Percentiles rank a stretch among this genome's conserved stretches.
Conservation (phyloP, 2,888 invertebrate species). For the Quadroppia sp. region DNA sequence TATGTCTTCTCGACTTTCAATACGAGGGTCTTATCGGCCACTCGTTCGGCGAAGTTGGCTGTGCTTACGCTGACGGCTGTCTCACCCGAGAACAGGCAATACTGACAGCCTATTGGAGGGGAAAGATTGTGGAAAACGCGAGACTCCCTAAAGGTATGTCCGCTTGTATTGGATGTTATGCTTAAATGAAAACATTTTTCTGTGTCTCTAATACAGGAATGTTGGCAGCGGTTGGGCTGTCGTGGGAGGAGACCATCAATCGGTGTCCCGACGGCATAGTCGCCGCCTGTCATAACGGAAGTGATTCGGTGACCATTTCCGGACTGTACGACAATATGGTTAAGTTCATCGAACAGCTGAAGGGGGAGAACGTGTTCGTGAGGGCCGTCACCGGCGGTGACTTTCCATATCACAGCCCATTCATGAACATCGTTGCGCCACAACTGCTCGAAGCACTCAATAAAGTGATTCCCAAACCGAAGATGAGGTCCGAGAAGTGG, state of each 20-base stretch:
- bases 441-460: slow-evolving; percentile 70
- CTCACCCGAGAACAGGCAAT: slow-evolving; percentile 57
- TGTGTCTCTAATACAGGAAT: slow-evolving; percentile 43
- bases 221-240: slow-evolving; percentile 53
- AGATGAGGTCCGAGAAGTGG: slow-evolving; percentile 76
- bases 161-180: too few relatives aligned
- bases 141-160: too few relatives aligned
- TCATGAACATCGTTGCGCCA: slow-evolving; percentile 78
- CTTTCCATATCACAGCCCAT: slow-evolving; percentile 78
- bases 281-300: slow-evolving; percentile 57
- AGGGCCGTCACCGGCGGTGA: slow-evolving; percentile 22
- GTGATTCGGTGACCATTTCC: slow-evolving; percentile 58
- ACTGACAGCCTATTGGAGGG: slow-evolving; percentile 57
- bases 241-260: slow-evolving; percentile 51
- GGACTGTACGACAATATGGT: slow-evolving; percentile 51
- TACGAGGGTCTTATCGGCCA: slow-evolving; percentile 58
- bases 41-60: slow-evolving; percentile 58
- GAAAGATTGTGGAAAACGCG: slow-evolving; percentile 51
- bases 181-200: too few relatives aligned
- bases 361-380: slow-evolving; percentile 50
- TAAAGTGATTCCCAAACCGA: slow-evolving; percentile 71
- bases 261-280: slow-evolving; percentile 52
- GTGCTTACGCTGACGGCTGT: slow-evolving; percentile 59
- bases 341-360: slow-evolving; percentile 34
- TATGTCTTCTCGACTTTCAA: slow-evolving; percentile 52